phyloP scores from a whole-genome alignment of 2,888 invertebrate species.

The Pollenia angustigena region DNA sequence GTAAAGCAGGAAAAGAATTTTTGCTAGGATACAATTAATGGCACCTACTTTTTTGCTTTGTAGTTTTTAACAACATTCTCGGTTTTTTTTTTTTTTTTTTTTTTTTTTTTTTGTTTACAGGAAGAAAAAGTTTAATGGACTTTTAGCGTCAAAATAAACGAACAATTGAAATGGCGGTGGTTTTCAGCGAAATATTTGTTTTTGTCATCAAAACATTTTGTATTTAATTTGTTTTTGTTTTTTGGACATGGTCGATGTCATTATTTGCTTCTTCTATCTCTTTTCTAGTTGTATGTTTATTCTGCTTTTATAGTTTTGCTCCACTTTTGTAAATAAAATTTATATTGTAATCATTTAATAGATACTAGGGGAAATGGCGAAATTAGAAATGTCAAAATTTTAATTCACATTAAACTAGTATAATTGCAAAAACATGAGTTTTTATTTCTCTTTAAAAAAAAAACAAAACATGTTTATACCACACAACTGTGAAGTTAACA shows the following conservation, averaged over 20 bases:
- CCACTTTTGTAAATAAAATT: conserved; percentile 61
- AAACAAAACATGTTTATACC: not conserved
- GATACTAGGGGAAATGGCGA: conserved; percentile 1
- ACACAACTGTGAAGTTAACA: not conserved
- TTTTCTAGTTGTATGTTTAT: not conserved
- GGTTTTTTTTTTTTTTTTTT: not conserved
- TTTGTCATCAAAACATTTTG: conserved; percentile 57
- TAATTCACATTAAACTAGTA: not conserved
- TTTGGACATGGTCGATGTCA: conserved; percentile 46
- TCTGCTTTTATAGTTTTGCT: conserved; percentile 50
- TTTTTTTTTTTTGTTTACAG: conserved; percentile 33
- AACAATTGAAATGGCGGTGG: not conserved
- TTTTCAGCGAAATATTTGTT: not conserved
- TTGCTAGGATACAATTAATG: conserved; percentile 38
- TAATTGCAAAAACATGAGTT: not conserved
- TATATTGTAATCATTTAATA: conserved; percentile 35
- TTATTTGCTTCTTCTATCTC: conserved; percentile 9
- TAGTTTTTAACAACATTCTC: not conserved
- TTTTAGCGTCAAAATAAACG: conserved; percentile 67
- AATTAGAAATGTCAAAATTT: conserved; percentile 30
- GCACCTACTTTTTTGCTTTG: conserved; percentile 27
- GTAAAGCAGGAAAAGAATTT: conserved; percentile 24
- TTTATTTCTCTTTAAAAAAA: not conserved
- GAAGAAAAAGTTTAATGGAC: conserved; percentile 65
- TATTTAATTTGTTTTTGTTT: conserved; percentile 52